These are phyloP conservation scores for Labeo calbasu DNA, from an alignment of 2,797 vertebrate species.

Conservation along the genomic window DNA sequence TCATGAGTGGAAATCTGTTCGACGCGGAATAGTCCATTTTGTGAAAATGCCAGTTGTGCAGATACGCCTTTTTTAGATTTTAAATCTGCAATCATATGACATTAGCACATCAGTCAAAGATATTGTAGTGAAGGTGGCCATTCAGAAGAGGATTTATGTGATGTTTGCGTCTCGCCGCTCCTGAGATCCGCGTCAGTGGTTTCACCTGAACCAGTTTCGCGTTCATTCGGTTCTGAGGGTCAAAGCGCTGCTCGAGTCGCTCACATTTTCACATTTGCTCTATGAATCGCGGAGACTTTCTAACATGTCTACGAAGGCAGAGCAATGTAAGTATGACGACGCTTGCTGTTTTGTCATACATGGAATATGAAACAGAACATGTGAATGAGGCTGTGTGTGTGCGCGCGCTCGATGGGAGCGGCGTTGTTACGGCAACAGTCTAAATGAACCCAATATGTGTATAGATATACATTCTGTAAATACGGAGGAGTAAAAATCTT, in stretches of 20 bases:
- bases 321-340: constrained; percentile 90
- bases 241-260: background rate
- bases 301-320: constrained; percentile 97
- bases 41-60: constrained; percentile 66
- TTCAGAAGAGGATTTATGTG: background rate
- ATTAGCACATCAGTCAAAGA: background rate
- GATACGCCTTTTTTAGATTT: background rate
- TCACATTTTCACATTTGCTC: background rate
- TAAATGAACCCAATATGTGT: background rate
- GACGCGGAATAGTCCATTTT: constrained; percentile 79
- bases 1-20: constrained; percentile 54
- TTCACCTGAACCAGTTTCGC: no score
- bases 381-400: background rate
- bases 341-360: background rate
- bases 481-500: background rate
- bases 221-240: background rate
- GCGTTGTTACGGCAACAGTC: constrained; percentile 75
- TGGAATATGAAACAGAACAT: background rate
- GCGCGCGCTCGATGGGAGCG: constrained; percentile 69
- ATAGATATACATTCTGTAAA: background rate
- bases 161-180: background rate
- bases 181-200: background rate
- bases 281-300: constrained; percentile 62
- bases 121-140: no score
- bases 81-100: background rate